Base-by-base conservation (phyloP, 2,888 invertebrate species). In the Synanthedon andrenaeformis region DNA sequence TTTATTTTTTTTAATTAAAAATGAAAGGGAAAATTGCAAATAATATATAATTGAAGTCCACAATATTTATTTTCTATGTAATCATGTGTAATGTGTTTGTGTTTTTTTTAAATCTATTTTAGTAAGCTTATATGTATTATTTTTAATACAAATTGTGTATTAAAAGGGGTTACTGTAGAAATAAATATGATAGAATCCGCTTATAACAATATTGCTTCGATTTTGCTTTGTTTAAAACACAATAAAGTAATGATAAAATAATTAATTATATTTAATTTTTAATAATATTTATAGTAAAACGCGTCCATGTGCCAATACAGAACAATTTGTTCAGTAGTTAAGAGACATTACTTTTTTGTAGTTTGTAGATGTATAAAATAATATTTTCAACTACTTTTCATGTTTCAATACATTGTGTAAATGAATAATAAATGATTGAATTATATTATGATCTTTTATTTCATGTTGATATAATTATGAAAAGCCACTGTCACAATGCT, bases 291-390 rank as follows among this genome's bases (percentile, higher is more conserved):
- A n/a, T 13, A 49, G 19, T 49, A 23, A 35, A 49, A 14, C 13
- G 35, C 13, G 77, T 82, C 78, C 72, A 84, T 78, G 86, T 86
- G 86, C 86, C 86, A 86, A 86, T 74, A 74, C 73, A 63, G 69
- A 72, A 70, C 66, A 61, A 74, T 69, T 60, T 56, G 52, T 57
- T 68, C 78, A 74, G 80, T 84, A 82, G 62, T 59, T 67, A 82
- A 86, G 23, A 23, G 86, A 85, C 84, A 86, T 87, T 85, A 82
- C 78, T 77, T 80, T 78, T 65, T 79, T 75, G 72, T 78, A 80
- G 76, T 69, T 71, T 76, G 45, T 71, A 71, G 69, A 59, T 72
- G 71, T 78, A 81, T 74, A 80, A 79, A 79, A 76, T 73, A 70
- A 73, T 75, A 76, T 73, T 74, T 74, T 76, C 76, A 69, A 74